Evolutionary conservation across 2,888 invertebrate genomes (phyloP), one percentile per base, ranked within the genome.

Genomic region (Gortyna flavago): DNA sequence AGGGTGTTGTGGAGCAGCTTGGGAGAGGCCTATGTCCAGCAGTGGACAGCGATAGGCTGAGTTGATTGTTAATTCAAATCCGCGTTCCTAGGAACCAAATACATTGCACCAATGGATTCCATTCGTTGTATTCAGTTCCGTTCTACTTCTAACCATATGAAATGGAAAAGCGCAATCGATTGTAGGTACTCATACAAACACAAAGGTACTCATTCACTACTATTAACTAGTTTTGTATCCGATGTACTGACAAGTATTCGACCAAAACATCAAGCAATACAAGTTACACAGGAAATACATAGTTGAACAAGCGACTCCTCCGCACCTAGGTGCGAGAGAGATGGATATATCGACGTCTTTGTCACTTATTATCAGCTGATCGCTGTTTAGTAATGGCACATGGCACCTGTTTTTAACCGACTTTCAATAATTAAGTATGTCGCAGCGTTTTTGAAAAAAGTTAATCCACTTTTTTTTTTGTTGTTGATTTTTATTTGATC

Each of bases 261-360:
- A 71, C 69, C 38, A 68, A 76, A 84, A 85, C 75, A 85, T 85
- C 75, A 57, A 73, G 57, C 89, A 84, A 88, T 89, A 90, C 91
- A 89, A 89, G 92, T 92, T 91, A 78, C 83, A 88, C 92, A 93
- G 93, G 93, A 94, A 92, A 90, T 48, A 48, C 44, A 44, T 86
- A 80, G 78, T 76, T 85, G 83, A 89, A 87, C 80, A 61, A 66
- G 83, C 88, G 89, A 90, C 90, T 91, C 87, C 85, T 83, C 76
- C 87, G 85, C 89, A 88, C 88, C 87, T 82, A 76, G 64, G 77
- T 75, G 70, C 6, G 81, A 83, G 66, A 72, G 83, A 77, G 89
- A 87, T 68, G 67, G 75, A 25, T 59, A 61, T 75, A 75, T 73
- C 25, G 3, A 68, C 32, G 29, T 86, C 87, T 83, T 70, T 71